Evolutionary conservation across 2,797 vertebrate genomes (phyloP).

Genomic region (Gadopsis marmoratus): DNA sequence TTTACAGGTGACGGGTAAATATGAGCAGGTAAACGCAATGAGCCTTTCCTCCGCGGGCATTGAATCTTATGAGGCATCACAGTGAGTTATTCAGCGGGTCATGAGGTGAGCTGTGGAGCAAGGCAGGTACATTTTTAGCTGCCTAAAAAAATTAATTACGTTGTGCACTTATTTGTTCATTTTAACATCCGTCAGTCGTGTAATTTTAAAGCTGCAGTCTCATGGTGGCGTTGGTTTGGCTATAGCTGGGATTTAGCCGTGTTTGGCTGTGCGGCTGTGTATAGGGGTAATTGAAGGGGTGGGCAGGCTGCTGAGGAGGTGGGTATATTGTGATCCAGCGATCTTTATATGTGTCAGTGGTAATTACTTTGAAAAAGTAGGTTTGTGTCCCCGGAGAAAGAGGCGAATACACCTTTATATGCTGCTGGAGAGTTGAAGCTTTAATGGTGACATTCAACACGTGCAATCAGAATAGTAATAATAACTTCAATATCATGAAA

Average conservation of each 20-base stretch:
- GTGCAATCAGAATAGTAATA: conserved; percentile 50
- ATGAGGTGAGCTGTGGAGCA: conserved; percentile 69
- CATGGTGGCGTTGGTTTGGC: conserved; percentile 1
- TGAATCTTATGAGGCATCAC: conserved; percentile 69
- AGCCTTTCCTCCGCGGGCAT: conserved; percentile 51
- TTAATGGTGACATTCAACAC: conserved; percentile 42
- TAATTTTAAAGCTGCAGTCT: conserved; percentile 42
- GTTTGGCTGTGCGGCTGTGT: conserved; percentile 35
- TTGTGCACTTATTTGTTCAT: conserved; percentile 32
- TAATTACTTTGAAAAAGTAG: conserved; percentile 76
- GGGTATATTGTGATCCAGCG: conserved; percentile 70
- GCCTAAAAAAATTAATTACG: conserved; percentile 51
- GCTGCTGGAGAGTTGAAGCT: conserved; percentile 36
- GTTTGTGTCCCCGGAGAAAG: conserved; percentile 52
- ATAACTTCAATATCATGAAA: conserved; percentile 51
- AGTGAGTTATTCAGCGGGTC: conserved; percentile 72
- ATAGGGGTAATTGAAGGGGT: conserved; percentile 66
- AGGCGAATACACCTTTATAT: conserved; percentile 19
- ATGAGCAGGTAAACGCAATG: conserved; percentile 67
- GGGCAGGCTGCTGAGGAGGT: conserved; percentile 59
- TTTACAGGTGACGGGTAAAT: conserved; percentile 80
- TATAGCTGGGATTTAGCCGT: conserved; percentile 15
- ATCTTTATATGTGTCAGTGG: conserved; percentile 71
- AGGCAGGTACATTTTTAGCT: conserved; percentile 57
- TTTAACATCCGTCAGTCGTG: conserved; percentile 53